Evolutionary conservation across 2,797 vertebrate species (phyloP).

Genomic region (Microctenopoma lineatum): DNA sequence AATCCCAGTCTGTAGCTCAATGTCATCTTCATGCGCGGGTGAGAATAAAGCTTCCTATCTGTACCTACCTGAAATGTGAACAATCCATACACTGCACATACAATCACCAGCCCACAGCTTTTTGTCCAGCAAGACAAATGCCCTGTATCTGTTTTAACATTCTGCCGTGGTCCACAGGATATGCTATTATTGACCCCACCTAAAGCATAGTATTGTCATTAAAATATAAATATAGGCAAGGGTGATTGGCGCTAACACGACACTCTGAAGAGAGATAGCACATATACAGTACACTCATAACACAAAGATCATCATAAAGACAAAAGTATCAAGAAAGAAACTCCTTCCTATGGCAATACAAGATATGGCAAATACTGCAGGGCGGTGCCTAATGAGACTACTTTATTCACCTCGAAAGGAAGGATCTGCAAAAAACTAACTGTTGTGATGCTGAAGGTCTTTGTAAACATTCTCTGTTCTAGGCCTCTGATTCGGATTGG

Average conservation of each 20-base stretch:
- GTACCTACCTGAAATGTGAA: conserved; percentile 53
- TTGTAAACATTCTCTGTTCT: conserved; percentile 71
- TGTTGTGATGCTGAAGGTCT: conserved; percentile 55
- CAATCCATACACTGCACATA: conserved; percentile 35
- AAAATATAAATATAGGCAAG: conserved; percentile 73
- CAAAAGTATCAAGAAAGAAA: conserved; percentile 54
- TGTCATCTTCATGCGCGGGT: conserved; percentile 54
- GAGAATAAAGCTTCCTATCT: conserved; percentile 54
- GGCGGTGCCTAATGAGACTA: conserved; percentile 47
- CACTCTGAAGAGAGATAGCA: conserved; percentile 39
- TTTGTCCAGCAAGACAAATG: neutral
- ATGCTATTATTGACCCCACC: conserved; percentile 30
- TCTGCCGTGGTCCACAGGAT: conserved; percentile 37
- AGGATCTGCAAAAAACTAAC: conserved; percentile 60
- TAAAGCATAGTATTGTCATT: conserved; percentile 68
- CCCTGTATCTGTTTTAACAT: conserved; percentile 14
- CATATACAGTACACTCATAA: conserved; percentile 46
- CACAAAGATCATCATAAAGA: conserved; percentile 55
- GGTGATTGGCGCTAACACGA: conserved; percentile 69
- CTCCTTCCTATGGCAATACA: conserved; percentile 28
- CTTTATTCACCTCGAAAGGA: conserved; percentile 58
- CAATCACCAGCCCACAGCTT: conserved; percentile 12
- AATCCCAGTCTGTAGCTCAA: conserved; percentile 28
- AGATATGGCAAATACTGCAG: conserved; percentile 42
- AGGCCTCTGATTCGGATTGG: conserved; percentile 85